Conservation (phyloP, 2,888 invertebrate species). For the Girardia tigrina region DNA sequence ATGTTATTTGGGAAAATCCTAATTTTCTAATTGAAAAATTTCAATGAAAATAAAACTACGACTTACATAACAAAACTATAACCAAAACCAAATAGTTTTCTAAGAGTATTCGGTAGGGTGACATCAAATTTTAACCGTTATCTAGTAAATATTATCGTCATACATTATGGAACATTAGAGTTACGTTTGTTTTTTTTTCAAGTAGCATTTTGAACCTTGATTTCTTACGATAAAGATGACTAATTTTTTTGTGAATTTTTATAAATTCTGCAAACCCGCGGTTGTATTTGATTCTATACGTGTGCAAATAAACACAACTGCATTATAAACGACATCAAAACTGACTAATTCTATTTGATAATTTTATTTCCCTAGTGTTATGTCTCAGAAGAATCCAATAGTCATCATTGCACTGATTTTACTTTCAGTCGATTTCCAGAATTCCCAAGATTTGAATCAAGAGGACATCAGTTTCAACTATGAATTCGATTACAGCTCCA, state of each 20-base stretch:
- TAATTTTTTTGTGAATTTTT: too few species aligned
- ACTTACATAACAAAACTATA: too few species aligned
- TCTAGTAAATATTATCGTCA: too few species aligned
- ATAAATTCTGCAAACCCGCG: not conserved
- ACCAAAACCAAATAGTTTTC: too few species aligned
- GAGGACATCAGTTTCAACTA: conserved; percentile 18
- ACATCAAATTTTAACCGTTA: too few species aligned
- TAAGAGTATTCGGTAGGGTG: too few species aligned
- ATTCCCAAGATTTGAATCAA: not conserved
- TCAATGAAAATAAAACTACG: too few species aligned
- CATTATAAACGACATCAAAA: not conserved
- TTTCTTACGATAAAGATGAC: not conserved
- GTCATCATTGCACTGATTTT: not conserved
- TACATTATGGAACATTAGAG: too few species aligned
- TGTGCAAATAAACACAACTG: not conserved
- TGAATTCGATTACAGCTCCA: not conserved
- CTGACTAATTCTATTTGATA: not conserved
- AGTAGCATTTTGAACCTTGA: not conserved
- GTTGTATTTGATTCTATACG: not conserved
- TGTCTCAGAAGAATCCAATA: not conserved
- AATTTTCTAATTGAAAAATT: too few species aligned
- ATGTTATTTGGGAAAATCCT: too few species aligned
- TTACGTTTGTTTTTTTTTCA: not conserved
- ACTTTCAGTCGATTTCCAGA: not conserved
- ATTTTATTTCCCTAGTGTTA: not conserved